Conservation (phyloP, 2,888 invertebrate species). For the Apoda limacodes region DNA sequence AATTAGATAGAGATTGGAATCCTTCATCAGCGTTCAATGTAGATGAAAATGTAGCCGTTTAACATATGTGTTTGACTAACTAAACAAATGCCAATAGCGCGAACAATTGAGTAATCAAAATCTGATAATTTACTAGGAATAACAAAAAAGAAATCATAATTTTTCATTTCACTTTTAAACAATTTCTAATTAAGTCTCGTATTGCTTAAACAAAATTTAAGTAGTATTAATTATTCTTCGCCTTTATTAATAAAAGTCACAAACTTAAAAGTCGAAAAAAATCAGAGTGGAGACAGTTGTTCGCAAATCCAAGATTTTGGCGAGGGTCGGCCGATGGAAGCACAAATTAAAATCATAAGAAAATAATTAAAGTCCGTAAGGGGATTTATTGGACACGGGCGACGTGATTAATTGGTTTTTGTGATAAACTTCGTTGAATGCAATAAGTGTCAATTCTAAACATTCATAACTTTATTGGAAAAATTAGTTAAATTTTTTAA, state of each 20-base stretch:
- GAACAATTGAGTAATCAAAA: no score
- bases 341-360: constrained; percentile 70
- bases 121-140: not conserved
- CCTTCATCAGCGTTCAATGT: no score
- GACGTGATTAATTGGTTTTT: constrained; percentile 67
- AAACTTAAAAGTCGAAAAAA: constrained; percentile 42
- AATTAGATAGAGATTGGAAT: no score
- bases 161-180: no score
- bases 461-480: constrained; percentile 41
- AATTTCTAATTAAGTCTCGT: constrained; percentile 51
- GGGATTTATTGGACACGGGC: constrained; percentile 65
- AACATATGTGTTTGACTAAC: no score
- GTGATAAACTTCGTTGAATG: constrained; percentile 46
- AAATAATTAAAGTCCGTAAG: constrained; percentile 68
- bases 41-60: no score
- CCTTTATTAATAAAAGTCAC: constrained; percentile 65
- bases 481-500: constrained; percentile 46
- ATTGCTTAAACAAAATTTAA: constrained; percentile 65
- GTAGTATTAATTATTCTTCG: constrained; percentile 68
- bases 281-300: constrained; percentile 49
- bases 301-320: constrained; percentile 29
- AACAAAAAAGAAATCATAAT: no score
- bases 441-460: constrained; percentile 68
- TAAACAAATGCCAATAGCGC: no score
- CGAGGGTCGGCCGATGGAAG: constrained; percentile 21